phyloP scores from a whole-genome alignment of 2,888 invertebrate genomes.

The Gerris lacustris region DNA sequence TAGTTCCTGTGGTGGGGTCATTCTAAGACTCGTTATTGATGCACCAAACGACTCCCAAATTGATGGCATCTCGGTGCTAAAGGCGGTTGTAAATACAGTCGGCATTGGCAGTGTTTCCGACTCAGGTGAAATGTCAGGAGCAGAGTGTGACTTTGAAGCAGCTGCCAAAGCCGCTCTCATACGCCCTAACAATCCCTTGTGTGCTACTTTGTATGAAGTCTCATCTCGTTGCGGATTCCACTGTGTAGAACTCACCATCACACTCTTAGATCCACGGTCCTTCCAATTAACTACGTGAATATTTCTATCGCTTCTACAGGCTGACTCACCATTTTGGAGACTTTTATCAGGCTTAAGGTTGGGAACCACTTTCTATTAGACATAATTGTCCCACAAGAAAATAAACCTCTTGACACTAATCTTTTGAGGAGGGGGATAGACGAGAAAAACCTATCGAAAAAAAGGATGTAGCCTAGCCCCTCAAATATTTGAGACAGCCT shows the following conservation, averaged over 20 bases:
- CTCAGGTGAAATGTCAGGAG: no score
- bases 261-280: constrained; percentile 31
- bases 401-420: background rate
- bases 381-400: background rate
- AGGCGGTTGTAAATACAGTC: no score
- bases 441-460: background rate
- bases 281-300: constrained; percentile 30
- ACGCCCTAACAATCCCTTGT: no score
- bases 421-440: background rate
- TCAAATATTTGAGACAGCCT: background rate
- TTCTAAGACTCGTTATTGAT: no score
- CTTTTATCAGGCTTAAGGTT: background rate
- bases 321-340: background rate
- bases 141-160: no score
- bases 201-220: no score
- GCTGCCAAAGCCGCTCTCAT: no score
- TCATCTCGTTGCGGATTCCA: constrained; percentile 26
- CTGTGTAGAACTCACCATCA: constrained; percentile 13
- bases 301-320: background rate
- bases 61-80: no score
- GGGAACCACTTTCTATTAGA: background rate
- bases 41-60: no score
- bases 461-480: background rate
- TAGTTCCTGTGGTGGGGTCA: no score
- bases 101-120: no score